Base-by-base conservation (phyloP, 2,888 invertebrate species). In the Troglohyphantes excavatus region DNA sequence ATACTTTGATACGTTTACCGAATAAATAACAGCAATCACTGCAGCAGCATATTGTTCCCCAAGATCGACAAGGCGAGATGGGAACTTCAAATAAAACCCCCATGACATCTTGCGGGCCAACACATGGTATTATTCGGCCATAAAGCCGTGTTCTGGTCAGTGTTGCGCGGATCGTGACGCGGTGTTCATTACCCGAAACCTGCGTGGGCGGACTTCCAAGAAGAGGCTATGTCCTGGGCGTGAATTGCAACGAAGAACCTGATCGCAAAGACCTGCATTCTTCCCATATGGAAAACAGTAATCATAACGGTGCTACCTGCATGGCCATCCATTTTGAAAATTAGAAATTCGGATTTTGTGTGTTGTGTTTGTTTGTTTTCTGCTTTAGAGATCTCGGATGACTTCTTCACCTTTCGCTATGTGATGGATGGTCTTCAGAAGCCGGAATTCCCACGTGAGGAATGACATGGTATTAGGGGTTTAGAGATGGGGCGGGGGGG, bases 401-500 rank as follows among this genome's bases (percentile, higher is more conserved):
- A 13, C 53, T n/a, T 53, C 53, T 53, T 53, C 17, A 53, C 53
- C 53, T 53, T 53, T 53, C 17, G 13, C 17, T 17, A n/a, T 13
- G n/a, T n/a, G 53, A 68, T 17, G 53, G 82, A 63, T 72, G 19
- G 65, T 17, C 46, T 26, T 65, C 19, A n/a, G 83, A 53, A 27
- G 63, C 61, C 29, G n/a, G 83, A 83, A 83, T 83, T 83, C 83
- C 73, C 83, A 83, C 83, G 83, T 73, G 63, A 23, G 17, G 26
- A 7, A 33, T 29, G 6, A 11, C 29, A 19, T 63, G 78, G 26
- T 81, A 46, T 67, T 3, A 29, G 68, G 65, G 26, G 29, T 26
- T 21, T 72, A 2, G 21, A 65, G 65, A 33, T 33, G 70, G 82
- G 26, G 23, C 21, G 7, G 53, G 33, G 23, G 17, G 23, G 21